A percentile compares a stretch with the other conserved stretches of the same genome.
Evolutionary conservation across 2,113 vertebrate genomes (phyloP).

Genomic region (Apteryx owenii): DNA sequence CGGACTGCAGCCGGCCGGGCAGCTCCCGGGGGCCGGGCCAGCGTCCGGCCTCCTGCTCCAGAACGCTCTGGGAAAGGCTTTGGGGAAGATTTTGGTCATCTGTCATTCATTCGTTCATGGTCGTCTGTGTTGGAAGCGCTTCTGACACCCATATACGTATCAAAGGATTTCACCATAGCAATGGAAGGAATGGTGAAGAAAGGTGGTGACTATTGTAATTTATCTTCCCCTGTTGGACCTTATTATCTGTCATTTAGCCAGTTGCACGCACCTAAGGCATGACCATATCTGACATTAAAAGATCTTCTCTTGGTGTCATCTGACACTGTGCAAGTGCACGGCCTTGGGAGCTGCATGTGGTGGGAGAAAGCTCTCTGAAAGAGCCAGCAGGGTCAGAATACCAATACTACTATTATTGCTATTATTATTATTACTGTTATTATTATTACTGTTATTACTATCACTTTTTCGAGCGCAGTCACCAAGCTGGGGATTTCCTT

Average conservation of each 20-base stretch:
- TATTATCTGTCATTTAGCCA: neutral
- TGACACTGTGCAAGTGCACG: rapidly evolving
- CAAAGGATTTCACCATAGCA: neutral
- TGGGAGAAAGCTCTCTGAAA: neutral
- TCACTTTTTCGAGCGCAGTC: neutral
- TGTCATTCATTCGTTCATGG: rapidly evolving
- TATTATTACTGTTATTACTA: neutral
- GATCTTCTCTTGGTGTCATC: neutral
- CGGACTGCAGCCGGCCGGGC: too few species aligned
- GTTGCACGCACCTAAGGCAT: neutral
- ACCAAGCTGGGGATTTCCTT: neutral
- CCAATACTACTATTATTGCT: neutral
- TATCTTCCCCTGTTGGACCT: rapidly evolving
- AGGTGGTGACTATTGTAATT: rapidly evolving
- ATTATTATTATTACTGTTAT: neutral
- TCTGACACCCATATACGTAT: neutral
- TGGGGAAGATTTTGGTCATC: rapidly evolving
- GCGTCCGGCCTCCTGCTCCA: rapidly evolving
- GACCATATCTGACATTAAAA: neutral
- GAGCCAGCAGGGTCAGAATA: neutral
- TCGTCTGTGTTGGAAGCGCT: rapidly evolving
- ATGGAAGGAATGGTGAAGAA: rapidly evolving
- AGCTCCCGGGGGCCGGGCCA: too few species aligned
- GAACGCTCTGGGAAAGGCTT: neutral
- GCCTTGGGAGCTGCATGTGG: rapidly evolving